phyloP scores from a whole-genome alignment of 2,113 vertebrate genomes.

The Tetraodon nigroviridis region DNA sequence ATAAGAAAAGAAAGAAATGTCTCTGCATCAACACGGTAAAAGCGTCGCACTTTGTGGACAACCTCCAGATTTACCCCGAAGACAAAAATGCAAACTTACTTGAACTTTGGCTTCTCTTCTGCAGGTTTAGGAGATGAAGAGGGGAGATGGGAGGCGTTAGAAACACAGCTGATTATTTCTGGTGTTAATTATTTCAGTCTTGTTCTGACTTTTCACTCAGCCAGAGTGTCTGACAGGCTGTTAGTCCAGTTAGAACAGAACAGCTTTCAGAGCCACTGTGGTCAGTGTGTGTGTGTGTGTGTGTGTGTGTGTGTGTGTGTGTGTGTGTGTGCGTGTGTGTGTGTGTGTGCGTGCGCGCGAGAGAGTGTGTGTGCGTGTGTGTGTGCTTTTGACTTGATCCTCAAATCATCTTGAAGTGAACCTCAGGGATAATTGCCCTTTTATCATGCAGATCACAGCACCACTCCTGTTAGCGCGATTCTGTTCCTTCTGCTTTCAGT shows the following conservation, averaged over 20 bases:
- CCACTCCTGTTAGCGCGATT: too few relatives aligned
- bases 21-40: too few relatives aligned
- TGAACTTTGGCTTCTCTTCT: conserved; percentile 91
- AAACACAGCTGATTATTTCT: conserved; percentile 41
- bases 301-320: too few relatives aligned
- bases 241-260: background rate
- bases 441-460: background rate
- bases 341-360: too few relatives aligned
- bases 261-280: background rate
- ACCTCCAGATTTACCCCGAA: too few relatives aligned
- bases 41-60: too few relatives aligned
- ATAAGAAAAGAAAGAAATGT: too few relatives aligned
- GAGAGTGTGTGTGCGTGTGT: too few relatives aligned
- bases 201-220: background rate
- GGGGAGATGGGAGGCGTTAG: conserved; percentile 66
- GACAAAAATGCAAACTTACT: conserved; percentile 75
- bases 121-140: conserved; percentile 67
- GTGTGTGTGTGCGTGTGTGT: too few relatives aligned
- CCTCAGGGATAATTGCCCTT: background rate
- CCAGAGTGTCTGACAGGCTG: background rate
- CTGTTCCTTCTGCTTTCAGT: too few relatives aligned
- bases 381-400: conserved; percentile 66
- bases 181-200: conserved; percentile 1
- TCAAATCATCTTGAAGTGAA: conserved; percentile 24
- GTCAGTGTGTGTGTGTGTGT: too few relatives aligned